Conservation (phyloP, 2,888 invertebrate species). For the Epirrhoe tristata region DNA sequence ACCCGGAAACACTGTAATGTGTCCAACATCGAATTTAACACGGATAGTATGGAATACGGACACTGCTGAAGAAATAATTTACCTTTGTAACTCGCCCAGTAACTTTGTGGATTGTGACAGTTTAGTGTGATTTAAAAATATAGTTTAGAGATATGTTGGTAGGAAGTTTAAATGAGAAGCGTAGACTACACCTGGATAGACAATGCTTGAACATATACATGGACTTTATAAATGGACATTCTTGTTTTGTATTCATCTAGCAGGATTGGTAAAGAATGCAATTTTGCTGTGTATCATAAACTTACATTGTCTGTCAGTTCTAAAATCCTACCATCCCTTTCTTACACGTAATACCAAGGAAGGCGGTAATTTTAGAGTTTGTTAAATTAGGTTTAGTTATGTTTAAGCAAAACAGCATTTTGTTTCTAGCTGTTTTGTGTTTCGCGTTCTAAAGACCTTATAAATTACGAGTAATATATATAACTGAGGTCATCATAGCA, state of each 20-base stretch:
- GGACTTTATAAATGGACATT: background rate
- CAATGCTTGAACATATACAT: background rate
- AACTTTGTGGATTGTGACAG: slow-evolving; percentile 5
- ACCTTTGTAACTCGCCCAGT: background rate
- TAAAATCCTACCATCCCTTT: background rate
- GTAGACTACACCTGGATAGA: too few species aligned
- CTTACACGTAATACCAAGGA: background rate
- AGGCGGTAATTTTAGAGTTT: background rate
- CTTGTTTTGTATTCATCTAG: background rate
- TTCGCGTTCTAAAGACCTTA: background rate
- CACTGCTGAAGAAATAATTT: slow-evolving; percentile 8
- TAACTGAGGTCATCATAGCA: slow-evolving; percentile 10
- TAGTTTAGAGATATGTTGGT: background rate
- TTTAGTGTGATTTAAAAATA: background rate
- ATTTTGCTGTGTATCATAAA: background rate
- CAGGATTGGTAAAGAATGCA: background rate
- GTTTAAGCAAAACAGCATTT: background rate
- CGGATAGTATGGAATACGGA: slow-evolving; percentile 16
- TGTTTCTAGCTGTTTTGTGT: background rate
- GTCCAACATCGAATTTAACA: slow-evolving; percentile 33
- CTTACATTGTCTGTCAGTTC: background rate
- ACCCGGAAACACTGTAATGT: slow-evolving; percentile 36
- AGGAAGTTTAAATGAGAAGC: background rate
- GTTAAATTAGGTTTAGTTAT: background rate
- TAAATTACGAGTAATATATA: background rate